Base-by-base conservation (phyloP, 2,888 invertebrate species). In the Luperina nickerlii region DNA sequence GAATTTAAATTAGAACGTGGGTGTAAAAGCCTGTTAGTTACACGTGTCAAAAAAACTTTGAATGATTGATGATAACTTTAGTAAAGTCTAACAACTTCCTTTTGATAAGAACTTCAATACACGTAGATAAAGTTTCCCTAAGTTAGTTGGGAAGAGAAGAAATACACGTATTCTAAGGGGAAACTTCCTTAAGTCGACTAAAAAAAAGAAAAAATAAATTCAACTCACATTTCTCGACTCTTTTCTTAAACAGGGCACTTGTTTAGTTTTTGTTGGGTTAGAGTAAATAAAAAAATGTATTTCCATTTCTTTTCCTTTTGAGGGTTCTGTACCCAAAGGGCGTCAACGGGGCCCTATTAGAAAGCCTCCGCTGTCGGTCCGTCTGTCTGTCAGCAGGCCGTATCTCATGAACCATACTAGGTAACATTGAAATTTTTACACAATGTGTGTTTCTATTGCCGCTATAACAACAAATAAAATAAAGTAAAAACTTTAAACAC, bases 31-130 rank as follows among this genome's bases (percentile, higher is more conserved):
- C 20, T 20, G 57, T 32, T 48, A 18, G 4, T 18, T 5, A 27
- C 9, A 45, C 42, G 32, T 54, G 54, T 80, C 45, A 71, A 13
- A 73, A 27, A 5, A 42, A 60, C 20, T 60, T 66, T 27, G 7
- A 0, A 32, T 48, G 42, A 57, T 80, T 70, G 32, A 57, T 72
- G 79, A 32, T 42, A 69, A 7, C 20, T 62, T 77, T n/a, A 57
- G 20, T 24, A 11, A 13, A 38, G 38, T 38, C n/a, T 38, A 18
- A 51, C 18, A 57, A 77, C 45, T n/a, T 78, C 4, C 20, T 2
- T 57, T 79, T 79, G 32, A n/a, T 32, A 32, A 20, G 20, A 66
- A 78, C 32, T 60, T 75, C 18, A 45, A n/a, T 74, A 57, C 2
- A 48, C 20, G 68, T 13, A 18, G 24, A 38, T 60, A 69, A 79